phyloP scores from a whole-genome alignment of 2,797 vertebrate genomes.

The Chloroceryle inda region DNA sequence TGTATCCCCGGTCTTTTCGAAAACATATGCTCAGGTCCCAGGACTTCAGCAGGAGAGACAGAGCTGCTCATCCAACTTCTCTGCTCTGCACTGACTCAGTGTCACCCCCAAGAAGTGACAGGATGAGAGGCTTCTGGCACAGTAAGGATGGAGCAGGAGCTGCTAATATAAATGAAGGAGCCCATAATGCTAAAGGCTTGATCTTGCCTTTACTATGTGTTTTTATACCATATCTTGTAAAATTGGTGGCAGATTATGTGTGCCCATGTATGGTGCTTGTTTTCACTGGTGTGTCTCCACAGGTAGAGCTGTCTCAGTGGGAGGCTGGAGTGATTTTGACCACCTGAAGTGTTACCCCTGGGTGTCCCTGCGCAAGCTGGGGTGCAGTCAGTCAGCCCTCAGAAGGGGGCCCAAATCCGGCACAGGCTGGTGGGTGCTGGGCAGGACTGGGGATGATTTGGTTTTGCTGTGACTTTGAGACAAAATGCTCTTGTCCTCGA shows the following conservation, averaged over 20 bases:
- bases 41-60: not conserved
- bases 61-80: not conserved
- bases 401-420: not conserved
- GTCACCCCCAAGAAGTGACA: not conserved
- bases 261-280: not conserved
- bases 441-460: not conserved
- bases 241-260: rapidly evolving
- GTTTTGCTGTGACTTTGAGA: not conserved
- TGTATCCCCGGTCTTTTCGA: not conserved
- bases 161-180: not conserved
- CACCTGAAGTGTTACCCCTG: not conserved
- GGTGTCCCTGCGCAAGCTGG: not conserved
- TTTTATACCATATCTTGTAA: rapidly evolving
- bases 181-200: not conserved
- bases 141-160: not conserved
- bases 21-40: not conserved
- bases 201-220: not conserved
- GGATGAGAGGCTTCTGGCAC: not conserved
- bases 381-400: not conserved
- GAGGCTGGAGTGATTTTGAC: not conserved
- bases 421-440: rapidly evolving
- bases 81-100: not conserved
- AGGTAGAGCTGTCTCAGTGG: not conserved
- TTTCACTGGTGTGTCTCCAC: rapidly evolving
- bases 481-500: not conserved